Conservation (phyloP, 2,113 vertebrate species). For the Lophochroa leadbeateri region DNA sequence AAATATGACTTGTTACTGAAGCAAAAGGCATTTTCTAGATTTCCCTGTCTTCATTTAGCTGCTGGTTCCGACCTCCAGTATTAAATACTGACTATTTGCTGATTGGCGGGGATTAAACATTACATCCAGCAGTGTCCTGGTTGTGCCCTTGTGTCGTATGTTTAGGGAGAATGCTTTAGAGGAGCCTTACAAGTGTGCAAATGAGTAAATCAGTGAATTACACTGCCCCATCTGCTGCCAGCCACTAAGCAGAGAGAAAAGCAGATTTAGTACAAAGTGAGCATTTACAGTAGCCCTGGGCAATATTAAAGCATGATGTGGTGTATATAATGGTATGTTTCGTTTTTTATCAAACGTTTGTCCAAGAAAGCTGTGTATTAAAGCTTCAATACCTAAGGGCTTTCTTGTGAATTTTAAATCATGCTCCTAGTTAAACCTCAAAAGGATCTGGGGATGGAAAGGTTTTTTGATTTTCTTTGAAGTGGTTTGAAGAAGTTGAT, state of each 20-base stretch:
- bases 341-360: slow-evolving; percentile 84
- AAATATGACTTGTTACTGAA: background rate
- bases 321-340: slow-evolving; percentile 77
- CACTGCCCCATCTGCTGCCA: slow-evolving; percentile 55
- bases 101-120: background rate
- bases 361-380: slow-evolving; percentile 85
- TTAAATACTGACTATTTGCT: background rate
- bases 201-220: slow-evolving; percentile 48
- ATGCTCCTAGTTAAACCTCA: slow-evolving; percentile 85
- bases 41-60: background rate
- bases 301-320: slow-evolving; percentile 78
- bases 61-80: background rate
- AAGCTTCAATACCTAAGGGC: slow-evolving; percentile 82
- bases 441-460: slow-evolving; percentile 80
- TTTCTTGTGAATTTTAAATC: slow-evolving; percentile 86
- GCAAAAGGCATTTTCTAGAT: background rate
- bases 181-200: background rate
- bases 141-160: slow-evolving; percentile 2
- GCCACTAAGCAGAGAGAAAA: slow-evolving; percentile 69
- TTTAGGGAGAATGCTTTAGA: background rate
- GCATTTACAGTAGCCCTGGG: slow-evolving; percentile 85
- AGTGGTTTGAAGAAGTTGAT: slow-evolving; percentile 82
- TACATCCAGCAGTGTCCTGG: background rate
- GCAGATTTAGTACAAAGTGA: slow-evolving; percentile 83
- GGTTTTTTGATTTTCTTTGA: slow-evolving; percentile 83